phyloP scores from a whole-genome alignment of 2,888 invertebrate species.

The Heliconius aoede region DNA sequence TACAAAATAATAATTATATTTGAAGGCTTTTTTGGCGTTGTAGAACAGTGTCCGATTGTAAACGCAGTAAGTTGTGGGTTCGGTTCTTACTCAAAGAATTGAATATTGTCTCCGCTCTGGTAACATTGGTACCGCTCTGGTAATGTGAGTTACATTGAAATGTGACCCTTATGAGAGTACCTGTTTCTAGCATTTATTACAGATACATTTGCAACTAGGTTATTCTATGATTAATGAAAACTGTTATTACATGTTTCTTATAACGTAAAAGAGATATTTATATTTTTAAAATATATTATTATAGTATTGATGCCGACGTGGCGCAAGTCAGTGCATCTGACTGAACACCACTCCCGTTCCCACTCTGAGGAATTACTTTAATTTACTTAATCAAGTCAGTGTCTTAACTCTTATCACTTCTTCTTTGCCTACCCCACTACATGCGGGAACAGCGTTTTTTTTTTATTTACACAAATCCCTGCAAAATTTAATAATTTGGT shows the following conservation, averaged over 20 bases:
- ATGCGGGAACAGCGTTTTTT: too few species aligned
- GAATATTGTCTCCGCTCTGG: neutral
- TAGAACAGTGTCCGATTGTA: neutral
- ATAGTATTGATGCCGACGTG: neutral
- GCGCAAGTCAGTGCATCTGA: neutral
- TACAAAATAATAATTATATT: neutral
- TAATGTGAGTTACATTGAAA: slow-evolving; percentile 17
- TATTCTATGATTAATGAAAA: slow-evolving; percentile 14
- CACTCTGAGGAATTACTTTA: too few species aligned
- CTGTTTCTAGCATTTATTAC: neutral
- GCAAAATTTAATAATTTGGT: too few species aligned
- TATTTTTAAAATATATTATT: neutral
- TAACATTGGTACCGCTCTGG: too few species aligned
- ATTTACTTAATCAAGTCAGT: too few species aligned
- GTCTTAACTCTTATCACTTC: too few species aligned
- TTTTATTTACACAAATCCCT: too few species aligned
- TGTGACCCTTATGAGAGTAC: slow-evolving; percentile 5
- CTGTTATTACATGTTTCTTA: neutral
- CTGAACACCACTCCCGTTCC: neutral
- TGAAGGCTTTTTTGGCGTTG: neutral
- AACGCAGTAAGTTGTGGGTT: neutral
- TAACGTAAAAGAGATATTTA: neutral
- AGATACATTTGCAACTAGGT: slow-evolving; percentile 20
- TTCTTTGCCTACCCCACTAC: too few species aligned
- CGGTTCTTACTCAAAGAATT: neutral